phyloP scores from a whole-genome alignment of 1,140 invertebrate species.

The Ceratina japonica region DNA sequence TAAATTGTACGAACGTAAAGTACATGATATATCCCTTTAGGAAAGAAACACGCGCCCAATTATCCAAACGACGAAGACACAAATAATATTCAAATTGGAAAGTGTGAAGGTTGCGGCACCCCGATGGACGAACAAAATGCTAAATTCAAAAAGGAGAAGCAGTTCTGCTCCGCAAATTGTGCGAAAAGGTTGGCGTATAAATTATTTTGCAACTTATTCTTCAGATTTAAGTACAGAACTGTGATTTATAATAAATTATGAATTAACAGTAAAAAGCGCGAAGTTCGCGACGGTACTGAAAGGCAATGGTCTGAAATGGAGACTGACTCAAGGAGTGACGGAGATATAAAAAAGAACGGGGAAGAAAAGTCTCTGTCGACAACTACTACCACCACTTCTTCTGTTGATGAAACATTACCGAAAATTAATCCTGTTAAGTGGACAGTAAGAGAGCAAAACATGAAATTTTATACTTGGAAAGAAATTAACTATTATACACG shows the following conservation, averaged over 20 bases:
- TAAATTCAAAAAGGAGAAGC: slow-evolving; percentile 88
- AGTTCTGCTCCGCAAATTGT: slow-evolving; percentile 89
- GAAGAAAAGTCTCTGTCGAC: slow-evolving; percentile 75
- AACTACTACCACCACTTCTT: slow-evolving; percentile 74
- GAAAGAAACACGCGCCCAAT: slow-evolving; percentile 74
- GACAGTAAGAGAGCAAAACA: slow-evolving; percentile 80
- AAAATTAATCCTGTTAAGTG: slow-evolving; percentile 87
- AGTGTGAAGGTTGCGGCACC: slow-evolving; percentile 90
- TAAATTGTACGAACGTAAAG: background rate
- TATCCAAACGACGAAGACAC: slow-evolving; percentile 75
- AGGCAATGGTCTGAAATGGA: slow-evolving; percentile 77
- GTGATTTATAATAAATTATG: slow-evolving; percentile 13
- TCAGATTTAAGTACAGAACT: slow-evolving; percentile 1
- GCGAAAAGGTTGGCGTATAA: slow-evolving; percentile 81
- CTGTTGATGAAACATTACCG: slow-evolving; percentile 77
- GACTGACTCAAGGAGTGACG: slow-evolving; percentile 71
- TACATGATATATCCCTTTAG: slow-evolving; percentile 52
- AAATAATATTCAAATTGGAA: slow-evolving; percentile 80
- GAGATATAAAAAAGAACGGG: slow-evolving; percentile 77
- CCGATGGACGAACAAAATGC: slow-evolving; percentile 82
- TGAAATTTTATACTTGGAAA: background rate
- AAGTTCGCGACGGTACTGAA: slow-evolving; percentile 66
- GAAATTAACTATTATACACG: background rate
- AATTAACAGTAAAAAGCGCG: slow-evolving; percentile 75
- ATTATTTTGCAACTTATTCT: slow-evolving; percentile 25